Percentiles rank a stretch among this genome's conserved stretches.
phyloP scores from a whole-genome alignment of 2,113 vertebrate species.

The Tor tambroides region DNA sequence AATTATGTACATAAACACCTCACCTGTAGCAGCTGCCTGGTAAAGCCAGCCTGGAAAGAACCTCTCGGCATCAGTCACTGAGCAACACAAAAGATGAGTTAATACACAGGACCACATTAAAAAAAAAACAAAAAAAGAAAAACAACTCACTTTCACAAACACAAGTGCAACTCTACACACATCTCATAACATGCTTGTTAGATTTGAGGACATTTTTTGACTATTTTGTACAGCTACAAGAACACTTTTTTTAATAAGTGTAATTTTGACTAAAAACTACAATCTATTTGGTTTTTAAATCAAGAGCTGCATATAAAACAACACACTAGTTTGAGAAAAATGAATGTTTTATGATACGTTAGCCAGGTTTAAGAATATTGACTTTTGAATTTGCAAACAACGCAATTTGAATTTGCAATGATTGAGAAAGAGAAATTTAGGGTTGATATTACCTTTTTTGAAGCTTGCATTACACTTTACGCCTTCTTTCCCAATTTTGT shows the following conservation, averaged over 20 bases:
- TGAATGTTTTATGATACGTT: slow-evolving; percentile 19
- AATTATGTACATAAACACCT: not conserved
- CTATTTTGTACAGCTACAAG: slow-evolving; percentile 21
- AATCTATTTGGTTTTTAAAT: slow-evolving; percentile 35
- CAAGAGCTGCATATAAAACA: slow-evolving; percentile 45
- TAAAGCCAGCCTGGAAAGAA: slow-evolving; percentile 8
- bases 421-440: slow-evolving; percentile 83
- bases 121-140: no score
- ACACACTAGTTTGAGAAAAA: slow-evolving; percentile 20
- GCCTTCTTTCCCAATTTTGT: slow-evolving; percentile 96
- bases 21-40: slow-evolving; percentile 15
- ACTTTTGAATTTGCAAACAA: slow-evolving; percentile 43
- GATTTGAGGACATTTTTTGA: not conserved
- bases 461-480: slow-evolving; percentile 97
- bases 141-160: not conserved
- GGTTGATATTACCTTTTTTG: slow-evolving; percentile 95
- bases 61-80: slow-evolving; percentile 21
- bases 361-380: slow-evolving; percentile 31
- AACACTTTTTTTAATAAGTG: slow-evolving; percentile 27
- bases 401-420: slow-evolving; percentile 9
- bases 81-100: slow-evolving; percentile 32
- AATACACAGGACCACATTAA: not conserved
- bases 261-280: slow-evolving; percentile 24
- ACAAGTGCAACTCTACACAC: not conserved
- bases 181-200: not conserved